These are phyloP conservation scores for Platypus cylindrus DNA, from an alignment of 2,888 invertebrate genomes.

Conservation along the genomic window DNA sequence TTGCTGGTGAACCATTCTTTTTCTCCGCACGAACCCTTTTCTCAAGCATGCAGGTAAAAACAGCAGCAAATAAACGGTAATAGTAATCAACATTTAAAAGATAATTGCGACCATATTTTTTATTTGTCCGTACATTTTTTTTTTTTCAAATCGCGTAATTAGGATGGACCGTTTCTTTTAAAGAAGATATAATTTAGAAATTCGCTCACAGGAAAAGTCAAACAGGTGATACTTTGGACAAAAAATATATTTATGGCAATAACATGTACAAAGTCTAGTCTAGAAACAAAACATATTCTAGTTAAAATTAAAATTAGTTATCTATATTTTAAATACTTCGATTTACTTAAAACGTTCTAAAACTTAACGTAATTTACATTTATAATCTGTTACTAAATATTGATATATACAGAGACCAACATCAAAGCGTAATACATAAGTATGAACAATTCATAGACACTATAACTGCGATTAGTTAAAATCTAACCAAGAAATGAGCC, in stretches of 20 bases:
- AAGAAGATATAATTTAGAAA: no score
- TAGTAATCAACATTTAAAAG: no score
- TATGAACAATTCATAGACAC: conserved; percentile 16
- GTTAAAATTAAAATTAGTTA: conserved; percentile 15
- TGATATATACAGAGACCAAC: conserved; percentile 15
- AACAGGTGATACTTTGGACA: conserved; percentile 14
- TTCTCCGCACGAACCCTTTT: no score
- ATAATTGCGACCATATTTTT: no score
- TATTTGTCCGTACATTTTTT: no score
- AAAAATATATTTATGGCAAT: conserved; percentile 27
- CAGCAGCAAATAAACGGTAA: no score
- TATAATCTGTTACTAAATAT: conserved; percentile 12
- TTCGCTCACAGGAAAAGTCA: no score
- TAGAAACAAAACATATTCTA: conserved; percentile 22
- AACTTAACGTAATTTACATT: conserved; percentile 20
- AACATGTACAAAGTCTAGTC: conserved; percentile 24
- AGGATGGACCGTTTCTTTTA: no score
- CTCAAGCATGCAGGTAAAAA: no score
- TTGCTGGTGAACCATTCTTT: no score
- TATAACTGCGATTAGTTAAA: conserved; percentile 10
- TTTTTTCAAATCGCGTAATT: no score
- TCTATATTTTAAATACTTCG: conserved; percentile 13
- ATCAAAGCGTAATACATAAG: conserved; percentile 20
- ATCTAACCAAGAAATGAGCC: no score
- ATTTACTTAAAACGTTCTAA: conserved; percentile 16